phyloP scores from a whole-genome alignment of 1,140 invertebrate genomes.

The Leptopilina clavipes region DNA sequence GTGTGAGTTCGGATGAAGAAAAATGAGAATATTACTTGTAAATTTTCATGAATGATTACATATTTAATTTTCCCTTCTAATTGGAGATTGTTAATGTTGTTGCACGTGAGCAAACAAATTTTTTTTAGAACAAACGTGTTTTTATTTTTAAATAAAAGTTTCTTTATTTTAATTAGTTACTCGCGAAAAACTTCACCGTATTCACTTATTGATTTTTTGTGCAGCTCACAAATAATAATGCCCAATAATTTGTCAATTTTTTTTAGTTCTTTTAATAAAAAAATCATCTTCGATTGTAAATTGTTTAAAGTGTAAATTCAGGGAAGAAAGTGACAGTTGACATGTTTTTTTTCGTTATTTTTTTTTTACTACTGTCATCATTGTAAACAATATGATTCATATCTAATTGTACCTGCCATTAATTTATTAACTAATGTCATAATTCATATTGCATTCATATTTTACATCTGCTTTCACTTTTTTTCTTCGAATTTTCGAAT shows the following conservation, averaged over 20 bases:
- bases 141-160: not conserved
- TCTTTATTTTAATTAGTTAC: not conserved
- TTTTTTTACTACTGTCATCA: no score
- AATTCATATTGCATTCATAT: not conserved
- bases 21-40: constrained; percentile 1
- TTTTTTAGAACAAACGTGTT: not conserved
- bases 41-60: constrained; percentile 20
- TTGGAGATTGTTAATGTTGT: not conserved
- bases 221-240: not conserved
- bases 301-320: not conserved
- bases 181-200: constrained; percentile 5
- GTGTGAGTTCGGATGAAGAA: not conserved
- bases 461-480: not conserved
- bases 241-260: not conserved
- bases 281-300: not conserved
- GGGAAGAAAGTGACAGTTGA: not conserved
- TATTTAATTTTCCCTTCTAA: no score
- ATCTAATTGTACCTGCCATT: not conserved
- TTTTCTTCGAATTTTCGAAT: not conserved
- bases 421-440: not conserved
- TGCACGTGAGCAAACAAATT: constrained; percentile 30
- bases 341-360: not conserved
- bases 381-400: not conserved
- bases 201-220: not conserved
- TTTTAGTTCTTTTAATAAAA: not conserved